Evolutionary conservation across 2,797 vertebrate species (phyloP).

Genomic region (Xenentodon cancila): DNA sequence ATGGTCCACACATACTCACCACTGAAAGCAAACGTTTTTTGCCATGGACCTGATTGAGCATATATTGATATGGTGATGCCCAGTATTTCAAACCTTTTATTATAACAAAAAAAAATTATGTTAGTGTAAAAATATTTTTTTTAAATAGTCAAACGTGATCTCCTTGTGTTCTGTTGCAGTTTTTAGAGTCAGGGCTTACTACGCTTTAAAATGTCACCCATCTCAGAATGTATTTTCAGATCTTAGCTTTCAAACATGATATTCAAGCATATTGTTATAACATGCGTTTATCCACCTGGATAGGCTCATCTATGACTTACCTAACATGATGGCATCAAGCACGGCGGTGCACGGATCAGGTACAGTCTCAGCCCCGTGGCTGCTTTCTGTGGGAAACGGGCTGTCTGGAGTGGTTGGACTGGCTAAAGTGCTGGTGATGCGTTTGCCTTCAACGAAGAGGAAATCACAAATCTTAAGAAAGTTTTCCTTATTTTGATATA

Average conservation of each 20-base stretch:
- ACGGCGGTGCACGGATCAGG: constrained; percentile 86
- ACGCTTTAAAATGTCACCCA: too few relatives aligned
- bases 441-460: constrained; percentile 71
- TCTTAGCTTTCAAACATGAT: too few relatives aligned
- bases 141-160: background rate
- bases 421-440: constrained; percentile 27
- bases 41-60: constrained; percentile 81
- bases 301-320: constrained; percentile 64
- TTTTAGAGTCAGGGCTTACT: background rate
- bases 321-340: constrained; percentile 88
- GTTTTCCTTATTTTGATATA: background rate
- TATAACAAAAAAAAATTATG: too few relatives aligned
- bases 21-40: constrained; percentile 90
- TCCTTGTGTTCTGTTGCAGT: background rate
- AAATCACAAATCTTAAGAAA: background rate
- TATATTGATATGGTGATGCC: background rate
- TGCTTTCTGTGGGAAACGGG: constrained; percentile 51
- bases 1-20: constrained; percentile 90
- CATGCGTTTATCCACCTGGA: too few relatives aligned
- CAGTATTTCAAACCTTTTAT: too few relatives aligned
- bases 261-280: too few relatives aligned
- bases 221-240: too few relatives aligned
- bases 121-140: background rate
- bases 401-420: constrained; percentile 39
- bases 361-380: constrained; percentile 24